These are phyloP conservation scores for Mormyrus iriodes DNA, from an alignment of 2,113 vertebrate genomes.

Conservation along the genomic window DNA sequence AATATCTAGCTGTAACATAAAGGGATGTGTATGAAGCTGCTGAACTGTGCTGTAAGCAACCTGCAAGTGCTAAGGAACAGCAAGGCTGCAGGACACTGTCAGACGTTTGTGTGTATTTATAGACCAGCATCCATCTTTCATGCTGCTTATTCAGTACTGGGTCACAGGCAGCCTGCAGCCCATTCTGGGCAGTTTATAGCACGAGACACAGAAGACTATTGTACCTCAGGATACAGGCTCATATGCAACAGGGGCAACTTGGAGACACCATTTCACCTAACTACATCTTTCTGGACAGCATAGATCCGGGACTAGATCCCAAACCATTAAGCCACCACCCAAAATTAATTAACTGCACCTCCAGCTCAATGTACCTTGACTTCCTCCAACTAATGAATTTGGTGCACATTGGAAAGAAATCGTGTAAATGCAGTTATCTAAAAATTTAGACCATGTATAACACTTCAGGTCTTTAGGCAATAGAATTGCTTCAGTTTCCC, in stretches of 20 bases:
- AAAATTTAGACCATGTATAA: background rate
- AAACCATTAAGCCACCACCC: background rate
- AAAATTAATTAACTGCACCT: background rate
- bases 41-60: background rate
- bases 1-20: background rate
- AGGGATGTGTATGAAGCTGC: background rate
- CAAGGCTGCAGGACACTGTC: background rate
- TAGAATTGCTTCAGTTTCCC: constrained; percentile 38
- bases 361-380: background rate
- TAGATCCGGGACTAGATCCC: background rate
- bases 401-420: background rate
- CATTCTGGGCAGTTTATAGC: background rate
- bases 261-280: background rate
- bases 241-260: background rate
- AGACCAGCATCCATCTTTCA: background rate
- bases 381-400: background rate
- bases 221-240: background rate
- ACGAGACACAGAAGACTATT: background rate
- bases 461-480: constrained; percentile 23
- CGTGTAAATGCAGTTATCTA: background rate
- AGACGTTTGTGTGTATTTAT: background rate
- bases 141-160: background rate
- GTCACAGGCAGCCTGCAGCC: background rate
- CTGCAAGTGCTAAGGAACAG: background rate
- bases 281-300: background rate